Percentiles rank a stretch among this genome's conserved stretches.
Evolutionary conservation across 2,113 vertebrate genomes (phyloP).

Genomic region (Ammodytes dubius): DNA sequence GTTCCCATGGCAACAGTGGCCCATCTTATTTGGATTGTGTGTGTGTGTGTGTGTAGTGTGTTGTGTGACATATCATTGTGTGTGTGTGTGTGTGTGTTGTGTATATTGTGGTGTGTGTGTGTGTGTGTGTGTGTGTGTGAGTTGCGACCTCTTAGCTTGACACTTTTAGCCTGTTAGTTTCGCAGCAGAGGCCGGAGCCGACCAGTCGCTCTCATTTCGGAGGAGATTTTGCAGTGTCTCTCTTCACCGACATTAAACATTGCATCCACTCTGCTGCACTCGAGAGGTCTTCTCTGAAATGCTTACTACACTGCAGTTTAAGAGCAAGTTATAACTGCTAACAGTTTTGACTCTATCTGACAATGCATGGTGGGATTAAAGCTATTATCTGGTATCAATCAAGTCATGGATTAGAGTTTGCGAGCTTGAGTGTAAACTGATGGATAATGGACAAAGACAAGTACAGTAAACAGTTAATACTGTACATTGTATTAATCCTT

Average conservation of each 20-base stretch:
- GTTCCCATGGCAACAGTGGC: constrained; percentile 80
- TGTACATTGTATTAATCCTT: background rate
- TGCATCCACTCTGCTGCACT: constrained; percentile 48
- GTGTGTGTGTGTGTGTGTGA: constrained; percentile 26
- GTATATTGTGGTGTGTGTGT: constrained; percentile 24
- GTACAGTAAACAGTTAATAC: background rate
- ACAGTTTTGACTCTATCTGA: background rate
- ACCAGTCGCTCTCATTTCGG: constrained; percentile 59
- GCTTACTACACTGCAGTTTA: background rate
- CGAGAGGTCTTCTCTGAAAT: constrained; percentile 19
- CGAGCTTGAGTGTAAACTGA: background rate
- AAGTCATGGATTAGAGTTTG: background rate
- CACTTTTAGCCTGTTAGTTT: constrained; percentile 77
- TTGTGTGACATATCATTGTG: constrained; percentile 28
- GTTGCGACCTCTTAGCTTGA: constrained; percentile 74
- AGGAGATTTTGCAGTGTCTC: constrained; percentile 50
- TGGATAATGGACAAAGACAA: background rate
- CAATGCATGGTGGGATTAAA: background rate
- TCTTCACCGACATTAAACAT: constrained; percentile 43
- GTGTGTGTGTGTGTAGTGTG: constrained; percentile 2
- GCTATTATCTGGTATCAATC: background rate
- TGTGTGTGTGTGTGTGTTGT: constrained; percentile 35
- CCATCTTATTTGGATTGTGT: constrained; percentile 50
- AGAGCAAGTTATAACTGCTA: background rate
- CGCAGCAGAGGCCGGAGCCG: constrained; percentile 64